Conservation (phyloP, 2,113 vertebrate species). For the Callorhinus ursinus region DNA sequence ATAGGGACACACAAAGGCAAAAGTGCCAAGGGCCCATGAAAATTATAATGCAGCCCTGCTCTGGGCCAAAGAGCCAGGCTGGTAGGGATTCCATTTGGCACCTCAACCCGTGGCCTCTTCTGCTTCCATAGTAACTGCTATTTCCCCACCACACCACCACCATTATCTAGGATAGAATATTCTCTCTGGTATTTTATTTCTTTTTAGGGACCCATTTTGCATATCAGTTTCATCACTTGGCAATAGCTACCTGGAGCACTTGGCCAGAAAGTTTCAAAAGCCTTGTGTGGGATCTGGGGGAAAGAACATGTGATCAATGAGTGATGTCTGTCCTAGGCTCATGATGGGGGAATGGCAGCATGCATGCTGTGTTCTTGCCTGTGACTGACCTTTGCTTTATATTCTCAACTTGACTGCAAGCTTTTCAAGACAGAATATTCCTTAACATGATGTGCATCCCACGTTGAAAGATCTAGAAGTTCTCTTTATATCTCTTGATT, state of each 20-base stretch:
- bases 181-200: constrained; percentile 17
- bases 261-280: neutral
- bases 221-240: neutral
- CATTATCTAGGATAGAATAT: neutral
- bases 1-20: neutral
- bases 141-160: neutral
- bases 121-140: neutral
- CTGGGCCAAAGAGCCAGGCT: neutral
- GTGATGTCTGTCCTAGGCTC: neutral
- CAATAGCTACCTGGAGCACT: neutral
- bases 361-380: neutral
- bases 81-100: neutral
- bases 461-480: neutral
- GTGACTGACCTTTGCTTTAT: neutral
- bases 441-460: neutral
- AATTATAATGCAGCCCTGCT: neutral
- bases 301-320: neutral
- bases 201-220: neutral
- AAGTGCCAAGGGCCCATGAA: neutral
- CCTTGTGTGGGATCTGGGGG: neutral
- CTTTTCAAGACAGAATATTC: neutral
- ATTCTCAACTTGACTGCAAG: neutral
- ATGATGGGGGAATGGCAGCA: accelerated
- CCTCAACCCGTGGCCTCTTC: neutral
- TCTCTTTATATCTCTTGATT: neutral